A percentile compares a stretch with the other conserved stretches of the same genome.
Evolutionary conservation across 1,140 invertebrate genomes (phyloP).

Genomic region (Helicorthomorpha holstii): DNA sequence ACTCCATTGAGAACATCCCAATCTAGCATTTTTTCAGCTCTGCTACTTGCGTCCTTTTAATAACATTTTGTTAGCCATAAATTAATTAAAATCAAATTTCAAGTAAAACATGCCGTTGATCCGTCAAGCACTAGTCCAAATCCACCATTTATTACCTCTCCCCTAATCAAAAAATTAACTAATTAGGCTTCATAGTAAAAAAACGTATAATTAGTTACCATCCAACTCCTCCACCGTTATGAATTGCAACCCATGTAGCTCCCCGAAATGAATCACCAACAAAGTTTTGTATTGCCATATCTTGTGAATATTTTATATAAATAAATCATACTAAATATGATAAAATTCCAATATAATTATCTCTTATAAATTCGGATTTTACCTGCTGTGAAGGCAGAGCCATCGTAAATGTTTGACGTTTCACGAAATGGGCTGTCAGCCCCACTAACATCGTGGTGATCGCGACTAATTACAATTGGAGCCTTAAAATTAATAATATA

Average conservation of each 20-base stretch:
- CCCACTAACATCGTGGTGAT: conserved; percentile 53
- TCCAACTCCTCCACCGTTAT: conserved; percentile 50
- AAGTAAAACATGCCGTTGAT: conserved; percentile 20
- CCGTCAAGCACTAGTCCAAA: conserved; percentile 51
- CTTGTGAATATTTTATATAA: conserved; percentile 15
- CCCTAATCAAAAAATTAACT: conserved; percentile 24
- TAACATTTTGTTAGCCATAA: neutral
- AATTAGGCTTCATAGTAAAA: conserved; percentile 1
- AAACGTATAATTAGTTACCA: conserved; percentile 28
- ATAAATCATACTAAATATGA: conserved; percentile 6
- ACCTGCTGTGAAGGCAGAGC: conserved; percentile 44
- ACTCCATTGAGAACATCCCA: conserved; percentile 54
- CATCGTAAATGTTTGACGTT: conserved; percentile 48
- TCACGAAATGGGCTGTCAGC: conserved; percentile 49
- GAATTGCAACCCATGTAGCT: conserved; percentile 49
- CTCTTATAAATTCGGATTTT: neutral
- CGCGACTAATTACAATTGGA: conserved; percentile 42
- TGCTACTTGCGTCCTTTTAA: conserved; percentile 28
- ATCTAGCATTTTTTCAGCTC: conserved; percentile 33
- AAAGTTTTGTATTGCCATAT: conserved; percentile 50
- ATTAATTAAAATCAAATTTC: neutral
- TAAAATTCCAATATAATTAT: neutral
- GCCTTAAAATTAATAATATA: conserved; percentile 20
- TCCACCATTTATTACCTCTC: conserved; percentile 50
- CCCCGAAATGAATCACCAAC: conserved; percentile 47